Base-by-base conservation (phyloP, 2,888 invertebrate genomes). In the Drosophila mayaguana region DNA sequence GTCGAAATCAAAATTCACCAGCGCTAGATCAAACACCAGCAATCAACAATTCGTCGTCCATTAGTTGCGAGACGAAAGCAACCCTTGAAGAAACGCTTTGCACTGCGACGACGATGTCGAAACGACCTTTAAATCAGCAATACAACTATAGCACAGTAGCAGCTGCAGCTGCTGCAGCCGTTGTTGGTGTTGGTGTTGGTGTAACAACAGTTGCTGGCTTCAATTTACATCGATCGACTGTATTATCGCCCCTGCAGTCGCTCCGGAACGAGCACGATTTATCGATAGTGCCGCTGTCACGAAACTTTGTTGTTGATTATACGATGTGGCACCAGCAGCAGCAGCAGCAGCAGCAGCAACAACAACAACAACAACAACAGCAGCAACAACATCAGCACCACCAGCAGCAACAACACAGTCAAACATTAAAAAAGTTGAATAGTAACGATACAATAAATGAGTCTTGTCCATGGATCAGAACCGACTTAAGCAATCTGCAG, bases 251-350 rank as follows among this genome's bases (percentile, higher is more conserved):
- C 20, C 55, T 68, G 7, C 78, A 64, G 42, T 77, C 68, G 34
- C 55, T 66, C 50, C 80, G 66, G 9, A 79, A 62, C 66, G 87
- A 68, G 87, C 92, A 83, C 76, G 91, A 90, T 18, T 74, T 91
- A 16, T 83, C 90, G 0, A 55, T 95, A 48, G 80, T 91, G 64
- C 95, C 95, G 0, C 93, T 96, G 48, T 95, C 96, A 0, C 93
- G 96, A 1, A 93, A 93, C 72, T 94, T 95, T 67, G 95, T 96
- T 11, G 96, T 97, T 91, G 97, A 97, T 93, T 96, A 97, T 83
- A 96, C 76, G 6, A 71, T 97, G 86, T 97, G 96, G 95, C 95
- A 50, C 32, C 32, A 50, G 12, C 50, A 50, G 1, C 50, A 50
- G 6, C 50, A 50, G 12, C 50, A 46, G 3, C 46, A 46, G 1